A percentile compares a stretch with the other conserved stretches of the same genome.
These are phyloP conservation scores for Geococcyx californianus DNA, from an alignment of 2,113 vertebrate genomes.

Conservation along the genomic window DNA sequence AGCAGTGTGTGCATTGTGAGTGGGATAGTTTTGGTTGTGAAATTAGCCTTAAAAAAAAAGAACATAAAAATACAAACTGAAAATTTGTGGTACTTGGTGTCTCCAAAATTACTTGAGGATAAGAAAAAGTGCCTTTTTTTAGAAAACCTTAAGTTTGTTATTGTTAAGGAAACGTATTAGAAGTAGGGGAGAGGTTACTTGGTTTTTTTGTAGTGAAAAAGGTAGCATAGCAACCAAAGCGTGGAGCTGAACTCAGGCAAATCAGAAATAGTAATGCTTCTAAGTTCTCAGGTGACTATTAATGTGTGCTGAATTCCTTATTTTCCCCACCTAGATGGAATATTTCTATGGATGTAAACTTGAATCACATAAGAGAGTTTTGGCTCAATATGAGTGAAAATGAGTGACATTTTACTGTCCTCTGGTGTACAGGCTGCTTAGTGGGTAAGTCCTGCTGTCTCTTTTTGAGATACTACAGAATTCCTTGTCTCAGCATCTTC, in stretches of 20 bases:
- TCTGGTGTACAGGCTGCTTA: not conserved
- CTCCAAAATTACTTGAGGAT: not conserved
- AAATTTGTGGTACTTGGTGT: not conserved
- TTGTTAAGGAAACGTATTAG: not conserved
- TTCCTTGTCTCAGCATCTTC: not conserved
- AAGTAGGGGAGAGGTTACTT: not conserved
- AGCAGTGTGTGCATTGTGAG: not conserved
- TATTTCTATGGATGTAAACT: not conserved
- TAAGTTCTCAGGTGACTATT: not conserved
- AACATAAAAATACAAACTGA: no score
- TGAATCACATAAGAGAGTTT: not conserved
- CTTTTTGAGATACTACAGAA: not conserved
- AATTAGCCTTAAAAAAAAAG: not conserved
- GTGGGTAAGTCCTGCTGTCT: not conserved
- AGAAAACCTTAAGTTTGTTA: not conserved
- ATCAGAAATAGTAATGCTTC: not conserved
- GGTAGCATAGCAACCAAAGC: not conserved
- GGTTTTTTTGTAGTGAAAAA: not conserved
- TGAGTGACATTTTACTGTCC: rapidly evolving
- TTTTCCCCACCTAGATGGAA: not conserved
- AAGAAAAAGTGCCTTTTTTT: not conserved
- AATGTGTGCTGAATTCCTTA: not conserved
- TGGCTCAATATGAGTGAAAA: not conserved
- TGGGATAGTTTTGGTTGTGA: not conserved
- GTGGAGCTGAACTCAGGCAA: not conserved